A percentile compares a stretch with the other conserved stretches of the same genome.
These are phyloP conservation scores for Bombus waltoni DNA, from an alignment of 1,140 invertebrate species.

Conservation along the genomic window DNA sequence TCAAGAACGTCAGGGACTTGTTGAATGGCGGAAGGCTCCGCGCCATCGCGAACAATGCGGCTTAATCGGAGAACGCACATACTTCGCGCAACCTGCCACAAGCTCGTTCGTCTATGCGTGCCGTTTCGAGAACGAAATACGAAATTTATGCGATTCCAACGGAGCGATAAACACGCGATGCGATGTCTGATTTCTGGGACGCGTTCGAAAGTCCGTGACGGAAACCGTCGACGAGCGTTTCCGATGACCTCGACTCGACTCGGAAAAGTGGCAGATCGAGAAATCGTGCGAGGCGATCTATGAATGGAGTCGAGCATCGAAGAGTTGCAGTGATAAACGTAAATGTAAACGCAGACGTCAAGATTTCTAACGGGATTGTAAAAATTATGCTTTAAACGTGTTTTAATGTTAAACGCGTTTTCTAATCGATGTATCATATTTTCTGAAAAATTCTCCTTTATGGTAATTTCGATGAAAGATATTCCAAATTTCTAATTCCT, in stretches of 20 bases:
- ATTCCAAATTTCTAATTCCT: neutral
- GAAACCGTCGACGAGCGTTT: conserved; percentile 48
- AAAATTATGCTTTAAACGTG: neutral
- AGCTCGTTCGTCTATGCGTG: neutral
- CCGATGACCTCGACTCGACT: conserved; percentile 31
- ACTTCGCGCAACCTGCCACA: neutral
- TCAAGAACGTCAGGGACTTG: conserved; percentile 58
- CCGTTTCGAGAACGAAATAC: neutral
- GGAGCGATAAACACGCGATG: conserved; percentile 56
- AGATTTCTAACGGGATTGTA: neutral
- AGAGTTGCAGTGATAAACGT: neutral
- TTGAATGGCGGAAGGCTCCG: conserved; percentile 58
- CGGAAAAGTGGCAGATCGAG: conserved; percentile 40
- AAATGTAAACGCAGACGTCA: neutral
- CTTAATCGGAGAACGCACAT: conserved; percentile 61
- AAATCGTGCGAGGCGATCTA: neutral
- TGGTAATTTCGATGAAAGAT: neutral
- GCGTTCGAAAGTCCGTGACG: conserved; percentile 35
- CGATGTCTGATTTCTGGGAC: conserved; percentile 59
- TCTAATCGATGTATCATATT: neutral
- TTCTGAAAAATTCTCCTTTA: neutral
- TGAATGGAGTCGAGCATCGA: neutral
- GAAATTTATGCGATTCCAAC: conserved; percentile 64
- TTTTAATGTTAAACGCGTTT: neutral
- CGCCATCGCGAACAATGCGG: conserved; percentile 61